A percentile compares a stretch with the other conserved stretches of the same genome.
Conservation (phyloP, 2,888 invertebrate species). For the Cephus sareptanus region DNA sequence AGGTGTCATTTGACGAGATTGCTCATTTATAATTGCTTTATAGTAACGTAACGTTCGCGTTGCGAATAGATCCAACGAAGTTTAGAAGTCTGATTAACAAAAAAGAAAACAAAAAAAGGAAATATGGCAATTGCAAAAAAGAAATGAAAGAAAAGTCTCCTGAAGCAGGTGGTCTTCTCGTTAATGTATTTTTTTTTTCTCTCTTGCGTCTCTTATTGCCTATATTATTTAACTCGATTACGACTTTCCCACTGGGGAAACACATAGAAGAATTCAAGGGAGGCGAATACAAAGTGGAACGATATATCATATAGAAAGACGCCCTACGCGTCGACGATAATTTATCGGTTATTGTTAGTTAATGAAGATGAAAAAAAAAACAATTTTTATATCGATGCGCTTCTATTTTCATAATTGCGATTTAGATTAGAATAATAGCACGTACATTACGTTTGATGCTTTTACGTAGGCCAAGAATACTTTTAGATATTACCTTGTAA, state of each 20-base stretch:
- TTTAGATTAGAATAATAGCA: background rate
- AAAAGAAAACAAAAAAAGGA: background rate
- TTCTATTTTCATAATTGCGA: background rate
- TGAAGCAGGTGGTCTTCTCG: background rate
- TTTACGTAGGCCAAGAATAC: background rate
- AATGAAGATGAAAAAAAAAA: background rate
- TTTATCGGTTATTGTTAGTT: background rate
- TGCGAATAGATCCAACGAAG: background rate
- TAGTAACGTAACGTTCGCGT: background rate
- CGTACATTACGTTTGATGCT: constrained; percentile 4
- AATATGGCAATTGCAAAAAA: background rate
- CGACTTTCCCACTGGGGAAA: background rate
- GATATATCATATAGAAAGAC: too few relatives aligned
- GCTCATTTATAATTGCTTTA: background rate
- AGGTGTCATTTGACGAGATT: background rate
- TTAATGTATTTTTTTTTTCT: background rate
- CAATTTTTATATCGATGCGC: constrained; percentile 3
- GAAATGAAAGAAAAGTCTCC: background rate
- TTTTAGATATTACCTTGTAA: background rate
- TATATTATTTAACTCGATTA: background rate
- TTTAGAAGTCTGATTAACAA: background rate
- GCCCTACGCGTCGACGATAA: background rate
- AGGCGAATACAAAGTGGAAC: background rate
- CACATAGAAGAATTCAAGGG: background rate
- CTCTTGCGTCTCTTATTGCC: background rate